These are phyloP conservation scores for Leptinotarsa rubiginosa DNA, from an alignment of 2,888 invertebrate genomes.

Conservation along the genomic window DNA sequence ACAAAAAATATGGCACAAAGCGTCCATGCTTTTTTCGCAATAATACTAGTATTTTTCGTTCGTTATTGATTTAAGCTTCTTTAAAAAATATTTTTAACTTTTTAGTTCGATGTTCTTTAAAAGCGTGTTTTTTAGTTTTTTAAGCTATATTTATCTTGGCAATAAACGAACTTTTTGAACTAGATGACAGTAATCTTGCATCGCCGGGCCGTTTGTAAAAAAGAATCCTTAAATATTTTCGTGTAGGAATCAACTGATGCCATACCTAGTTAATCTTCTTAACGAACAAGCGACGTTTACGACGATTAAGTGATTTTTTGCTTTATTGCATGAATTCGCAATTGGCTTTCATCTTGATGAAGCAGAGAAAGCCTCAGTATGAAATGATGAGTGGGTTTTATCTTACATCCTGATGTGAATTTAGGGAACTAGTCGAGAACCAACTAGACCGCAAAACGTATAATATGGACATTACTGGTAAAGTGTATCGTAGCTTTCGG, in stretches of 20 bases:
- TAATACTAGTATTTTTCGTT: too few relatives aligned
- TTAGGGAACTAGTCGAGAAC: background rate
- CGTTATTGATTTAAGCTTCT: too few relatives aligned
- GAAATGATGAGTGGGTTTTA: conserved; percentile 13
- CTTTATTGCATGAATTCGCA: background rate
- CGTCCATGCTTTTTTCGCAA: too few relatives aligned
- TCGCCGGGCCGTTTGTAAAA: background rate
- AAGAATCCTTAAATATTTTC: background rate
- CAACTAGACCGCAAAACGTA: background rate
- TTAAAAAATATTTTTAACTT: too few relatives aligned
- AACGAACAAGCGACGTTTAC: conserved; percentile 1
- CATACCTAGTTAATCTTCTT: background rate
- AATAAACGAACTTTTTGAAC: background rate
- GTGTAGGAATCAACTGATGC: conserved; percentile 10
- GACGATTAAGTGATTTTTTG: background rate
- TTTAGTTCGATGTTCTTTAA: too few relatives aligned
- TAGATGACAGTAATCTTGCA: background rate
- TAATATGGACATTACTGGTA: background rate
- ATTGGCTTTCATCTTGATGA: conserved; percentile 18
- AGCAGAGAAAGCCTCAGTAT: conserved; percentile 8
- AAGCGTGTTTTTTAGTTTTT: too few relatives aligned
- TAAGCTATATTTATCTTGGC: too few relatives aligned
- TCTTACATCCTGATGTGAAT: background rate
- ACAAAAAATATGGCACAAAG: too few relatives aligned
- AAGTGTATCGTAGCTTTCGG: background rate